Percentiles rank a stretch among this genome's conserved stretches.
phyloP scores from a whole-genome alignment of 2,888 invertebrate genomes.

The Limnephilus rhombicus region DNA sequence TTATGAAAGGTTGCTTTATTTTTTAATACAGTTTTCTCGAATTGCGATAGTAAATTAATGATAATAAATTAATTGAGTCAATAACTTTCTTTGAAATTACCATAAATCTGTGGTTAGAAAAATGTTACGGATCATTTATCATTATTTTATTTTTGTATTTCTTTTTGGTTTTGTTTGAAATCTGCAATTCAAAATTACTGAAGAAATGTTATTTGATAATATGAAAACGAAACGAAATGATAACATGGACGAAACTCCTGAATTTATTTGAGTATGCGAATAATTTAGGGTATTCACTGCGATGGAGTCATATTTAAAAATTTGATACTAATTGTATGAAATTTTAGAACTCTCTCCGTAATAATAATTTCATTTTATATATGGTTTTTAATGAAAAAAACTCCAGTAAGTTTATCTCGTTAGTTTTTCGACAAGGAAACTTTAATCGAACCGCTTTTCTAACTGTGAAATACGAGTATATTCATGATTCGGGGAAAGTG shows the following conservation, averaged over 20 bases:
- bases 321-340: background rate
- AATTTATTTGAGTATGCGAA: background rate
- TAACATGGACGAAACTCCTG: background rate
- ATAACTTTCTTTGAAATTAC: background rate
- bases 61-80: background rate
- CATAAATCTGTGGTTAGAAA: background rate
- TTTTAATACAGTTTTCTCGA: background rate
- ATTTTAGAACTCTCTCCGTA: background rate
- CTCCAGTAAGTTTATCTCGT: background rate
- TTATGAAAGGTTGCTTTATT: too few species aligned
- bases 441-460: background rate
- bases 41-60: too few species aligned
- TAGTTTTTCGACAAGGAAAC: background rate
- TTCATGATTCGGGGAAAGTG: background rate
- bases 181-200: background rate
- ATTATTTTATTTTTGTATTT: background rate
- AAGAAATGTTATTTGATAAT: background rate
- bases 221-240: background rate
- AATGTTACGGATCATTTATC: background rate
- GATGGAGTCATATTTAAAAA: background rate
- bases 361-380: background rate
- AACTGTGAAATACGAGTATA: slow-evolving; percentile 25
- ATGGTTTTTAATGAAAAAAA: background rate
- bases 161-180: background rate
- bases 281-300: background rate